phyloP scores from a whole-genome alignment of 1,140 invertebrate species.

The Tenebrio molitor region DNA sequence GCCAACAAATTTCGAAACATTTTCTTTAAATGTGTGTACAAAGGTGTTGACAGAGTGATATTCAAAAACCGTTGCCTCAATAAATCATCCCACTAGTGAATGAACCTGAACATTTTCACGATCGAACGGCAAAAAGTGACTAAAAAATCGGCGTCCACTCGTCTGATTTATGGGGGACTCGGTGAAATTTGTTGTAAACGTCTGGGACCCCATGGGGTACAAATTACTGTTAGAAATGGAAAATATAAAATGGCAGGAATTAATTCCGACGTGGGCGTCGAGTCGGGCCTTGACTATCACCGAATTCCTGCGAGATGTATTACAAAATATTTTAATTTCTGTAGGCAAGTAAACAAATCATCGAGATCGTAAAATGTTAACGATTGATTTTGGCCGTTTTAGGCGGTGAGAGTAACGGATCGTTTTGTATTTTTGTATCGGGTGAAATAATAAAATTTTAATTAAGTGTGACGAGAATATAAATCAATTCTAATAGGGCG shows the following conservation, averaged over 20 bases:
- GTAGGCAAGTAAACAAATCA: not conserved
- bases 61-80: constrained; percentile 6
- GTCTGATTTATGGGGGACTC: not conserved
- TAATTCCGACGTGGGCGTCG: not conserved
- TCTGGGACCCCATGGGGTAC: not conserved
- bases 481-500: not conserved
- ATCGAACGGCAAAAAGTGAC: not conserved
- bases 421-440: not conserved
- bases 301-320: not conserved
- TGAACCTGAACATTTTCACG: constrained; percentile 24
- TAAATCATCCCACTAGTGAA: constrained; percentile 18
- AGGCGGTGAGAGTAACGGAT: not conserved
- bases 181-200: not conserved
- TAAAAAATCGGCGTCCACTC: not conserved
- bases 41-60: constrained; percentile 33
- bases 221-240: not conserved
- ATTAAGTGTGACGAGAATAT: constrained; percentile 2
- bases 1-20: constrained; percentile 35
- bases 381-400: constrained; percentile 7
- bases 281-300: not conserved
- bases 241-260: constrained; percentile 1
- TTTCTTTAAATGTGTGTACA: constrained; percentile 37
- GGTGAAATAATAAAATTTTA: not conserved
- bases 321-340: not conserved
- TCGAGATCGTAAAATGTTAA: not conserved